A percentile compares a stretch with the other conserved stretches of the same genome.
These are phyloP conservation scores for Pangasius larnaudii DNA, from an alignment of 2,797 vertebrate species.

Conservation along the genomic window DNA sequence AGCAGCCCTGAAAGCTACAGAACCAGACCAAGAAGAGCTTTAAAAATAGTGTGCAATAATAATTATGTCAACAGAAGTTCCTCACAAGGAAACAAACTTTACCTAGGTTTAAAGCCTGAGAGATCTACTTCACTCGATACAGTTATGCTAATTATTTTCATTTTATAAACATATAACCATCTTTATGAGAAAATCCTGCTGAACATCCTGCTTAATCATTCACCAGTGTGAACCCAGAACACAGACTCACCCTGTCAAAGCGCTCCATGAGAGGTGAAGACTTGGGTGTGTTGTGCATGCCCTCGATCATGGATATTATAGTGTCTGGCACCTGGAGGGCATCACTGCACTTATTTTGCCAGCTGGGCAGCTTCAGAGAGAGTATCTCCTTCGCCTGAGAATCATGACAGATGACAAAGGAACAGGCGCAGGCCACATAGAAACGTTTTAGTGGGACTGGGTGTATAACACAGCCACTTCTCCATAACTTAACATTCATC, in stretches of 20 bases:
- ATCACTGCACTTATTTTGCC: constrained; percentile 92
- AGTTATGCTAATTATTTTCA: background rate
- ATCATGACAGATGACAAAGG: constrained; percentile 12
- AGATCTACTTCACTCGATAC: background rate
- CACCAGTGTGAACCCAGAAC: background rate
- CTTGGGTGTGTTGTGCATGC: constrained; percentile 78
- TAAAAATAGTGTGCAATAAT: background rate
- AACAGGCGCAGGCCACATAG: background rate
- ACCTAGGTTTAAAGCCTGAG: background rate
- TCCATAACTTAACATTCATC: background rate
- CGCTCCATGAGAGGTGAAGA: constrained; percentile 79
- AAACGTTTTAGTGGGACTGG: background rate
- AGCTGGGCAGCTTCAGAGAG: constrained; percentile 81
- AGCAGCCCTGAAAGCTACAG: background rate
- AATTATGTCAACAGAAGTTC: background rate
- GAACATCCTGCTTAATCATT: constrained; percentile 1
- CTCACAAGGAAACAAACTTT: background rate
- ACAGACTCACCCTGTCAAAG: constrained; percentile 74
- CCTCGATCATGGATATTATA: constrained; percentile 86
- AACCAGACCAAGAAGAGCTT: background rate
- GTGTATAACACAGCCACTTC: background rate
- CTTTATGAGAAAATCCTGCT: background rate
- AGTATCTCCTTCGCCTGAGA: constrained; percentile 88
- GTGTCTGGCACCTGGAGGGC: constrained; percentile 89
- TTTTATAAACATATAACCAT: background rate